Conservation (phyloP, 1,140 invertebrate species). For the Zaprionus camerounensis region DNA sequence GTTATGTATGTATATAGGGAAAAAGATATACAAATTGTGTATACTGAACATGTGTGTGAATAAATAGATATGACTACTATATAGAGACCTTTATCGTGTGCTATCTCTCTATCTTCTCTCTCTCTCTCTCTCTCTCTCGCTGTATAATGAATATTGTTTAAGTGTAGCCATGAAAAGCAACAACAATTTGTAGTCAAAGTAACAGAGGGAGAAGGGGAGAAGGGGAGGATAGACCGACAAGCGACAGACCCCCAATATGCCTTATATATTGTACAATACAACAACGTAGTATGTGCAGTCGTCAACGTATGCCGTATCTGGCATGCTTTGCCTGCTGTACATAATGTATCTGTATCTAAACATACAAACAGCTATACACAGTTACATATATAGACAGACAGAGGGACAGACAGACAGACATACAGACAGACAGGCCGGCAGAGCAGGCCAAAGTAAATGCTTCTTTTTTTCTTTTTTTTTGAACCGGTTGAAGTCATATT, state of each 20-base stretch:
- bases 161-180: slow-evolving; percentile 49
- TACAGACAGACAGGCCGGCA: background rate
- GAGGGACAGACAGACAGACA: slow-evolving; percentile 1
- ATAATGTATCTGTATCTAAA: slow-evolving; percentile 77
- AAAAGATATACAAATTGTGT: background rate
- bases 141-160: slow-evolving; percentile 49
- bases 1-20: slow-evolving; percentile 15
- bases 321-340: slow-evolving; percentile 52
- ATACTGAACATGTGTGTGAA: slow-evolving; percentile 1
- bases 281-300: slow-evolving; percentile 8
- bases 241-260: slow-evolving; percentile 28
- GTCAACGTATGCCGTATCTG: slow-evolving; percentile 30
- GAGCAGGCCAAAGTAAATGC: slow-evolving; percentile 40
- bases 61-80: background rate
- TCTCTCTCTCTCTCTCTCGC: background rate
- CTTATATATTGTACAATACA: slow-evolving; percentile 6
- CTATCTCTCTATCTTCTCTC: background rate
- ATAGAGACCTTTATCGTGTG: background rate
- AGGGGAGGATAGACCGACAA: slow-evolving; percentile 11
- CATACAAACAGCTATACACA: slow-evolving; percentile 31
- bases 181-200: slow-evolving; percentile 33
- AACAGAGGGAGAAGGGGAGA: slow-evolving; percentile 3
- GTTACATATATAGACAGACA: slow-evolving; percentile 20
- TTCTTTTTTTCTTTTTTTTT: slow-evolving; percentile 38
- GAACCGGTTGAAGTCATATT: slow-evolving; percentile 75